Percentiles rank a stretch among this genome's conserved stretches.
These are phyloP conservation scores for Anarsia innoxiella DNA, from an alignment of 2,888 invertebrate genomes.

Conservation along the genomic window DNA sequence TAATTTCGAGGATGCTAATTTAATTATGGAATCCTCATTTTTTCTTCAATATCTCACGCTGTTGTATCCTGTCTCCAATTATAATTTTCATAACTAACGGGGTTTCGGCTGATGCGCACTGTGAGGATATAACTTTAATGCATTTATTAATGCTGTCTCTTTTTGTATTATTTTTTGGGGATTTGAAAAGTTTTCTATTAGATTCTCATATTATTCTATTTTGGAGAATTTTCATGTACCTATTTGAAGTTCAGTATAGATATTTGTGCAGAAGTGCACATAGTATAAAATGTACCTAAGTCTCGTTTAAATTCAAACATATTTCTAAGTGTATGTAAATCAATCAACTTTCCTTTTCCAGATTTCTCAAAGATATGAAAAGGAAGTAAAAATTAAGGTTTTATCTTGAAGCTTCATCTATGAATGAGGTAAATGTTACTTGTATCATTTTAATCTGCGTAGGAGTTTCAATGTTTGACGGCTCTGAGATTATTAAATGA, in stretches of 20 bases:
- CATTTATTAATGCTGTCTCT: constrained; percentile 6
- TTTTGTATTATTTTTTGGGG: not conserved
- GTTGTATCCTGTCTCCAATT: constrained; percentile 58
- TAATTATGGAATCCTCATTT: constrained; percentile 57
- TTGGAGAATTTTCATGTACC: no score
- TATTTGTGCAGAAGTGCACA: no score
- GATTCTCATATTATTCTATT: no score
- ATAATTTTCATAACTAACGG: constrained; percentile 54
- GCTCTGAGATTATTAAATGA: constrained; percentile 46
- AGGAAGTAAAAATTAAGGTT: constrained; percentile 17
- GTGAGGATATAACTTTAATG: constrained; percentile 8
- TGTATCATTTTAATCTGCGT: constrained; percentile 32
- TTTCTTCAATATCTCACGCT: constrained; percentile 43
- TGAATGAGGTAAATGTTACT: no score
- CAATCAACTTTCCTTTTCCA: no score
- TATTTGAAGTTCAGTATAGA: no score
- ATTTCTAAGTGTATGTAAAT: no score
- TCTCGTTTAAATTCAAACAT: no score
- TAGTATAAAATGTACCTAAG: no score
- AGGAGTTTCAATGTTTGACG: constrained; percentile 45
- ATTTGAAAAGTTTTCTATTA: no score
- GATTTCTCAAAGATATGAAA: constrained; percentile 9
- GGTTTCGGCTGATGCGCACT: no score
- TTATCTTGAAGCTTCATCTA: constrained; percentile 23
- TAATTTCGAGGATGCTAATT: constrained; percentile 67